Evolutionary conservation across 2,888 invertebrate genomes (phyloP).

Genomic region (Polydrusus tereticollis): DNA sequence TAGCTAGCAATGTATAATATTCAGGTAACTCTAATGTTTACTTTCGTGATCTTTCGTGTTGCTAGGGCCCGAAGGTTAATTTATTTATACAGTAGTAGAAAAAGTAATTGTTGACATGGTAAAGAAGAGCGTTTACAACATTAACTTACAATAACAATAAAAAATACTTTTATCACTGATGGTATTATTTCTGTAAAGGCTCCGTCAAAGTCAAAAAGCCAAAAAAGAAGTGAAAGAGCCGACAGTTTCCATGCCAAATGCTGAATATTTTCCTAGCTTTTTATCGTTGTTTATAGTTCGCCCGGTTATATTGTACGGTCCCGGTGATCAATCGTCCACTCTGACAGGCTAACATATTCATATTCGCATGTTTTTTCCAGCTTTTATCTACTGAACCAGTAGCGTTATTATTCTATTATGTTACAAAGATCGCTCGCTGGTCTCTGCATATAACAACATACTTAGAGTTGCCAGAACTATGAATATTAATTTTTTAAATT

Average conservation of each 20-base stretch:
- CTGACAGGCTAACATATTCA: constrained; percentile 62
- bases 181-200: not conserved
- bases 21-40: too few species aligned
- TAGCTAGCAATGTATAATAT: too few species aligned
- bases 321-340: constrained; percentile 60
- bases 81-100: too few species aligned
- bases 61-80: too few species aligned
- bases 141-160: too few species aligned
- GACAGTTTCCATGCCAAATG: constrained; percentile 19
- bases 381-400: constrained; percentile 61
- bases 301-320: constrained; percentile 53
- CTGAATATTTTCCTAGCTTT: constrained; percentile 47
- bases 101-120: not conserved
- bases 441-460: constrained; percentile 45
- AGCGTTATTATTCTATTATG: constrained; percentile 52
- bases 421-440: constrained; percentile 45
- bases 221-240: constrained; percentile 28
- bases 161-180: too few species aligned
- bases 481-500: constrained; percentile 36
- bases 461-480: constrained; percentile 37
- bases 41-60: too few species aligned
- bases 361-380: constrained; percentile 62
- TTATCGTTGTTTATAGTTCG: constrained; percentile 49
- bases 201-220: constrained; percentile 27
- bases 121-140: not conserved